phyloP scores from a whole-genome alignment of 2,113 vertebrate genomes.

The Todiramphus chloris region DNA sequence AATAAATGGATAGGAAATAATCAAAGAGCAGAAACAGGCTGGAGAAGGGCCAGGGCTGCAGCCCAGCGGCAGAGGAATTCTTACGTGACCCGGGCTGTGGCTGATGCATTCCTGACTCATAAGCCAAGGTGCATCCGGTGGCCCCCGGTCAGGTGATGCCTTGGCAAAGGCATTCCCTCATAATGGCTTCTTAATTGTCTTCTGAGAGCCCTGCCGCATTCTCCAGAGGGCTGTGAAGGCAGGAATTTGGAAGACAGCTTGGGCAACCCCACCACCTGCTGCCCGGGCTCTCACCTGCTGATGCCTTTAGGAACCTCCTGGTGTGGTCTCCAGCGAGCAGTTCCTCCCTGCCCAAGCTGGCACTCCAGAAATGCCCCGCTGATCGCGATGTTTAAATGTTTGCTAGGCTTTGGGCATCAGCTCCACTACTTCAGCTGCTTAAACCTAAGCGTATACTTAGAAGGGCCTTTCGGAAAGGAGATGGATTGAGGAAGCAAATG shows the following conservation, averaged over 20 bases:
- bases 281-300: not conserved
- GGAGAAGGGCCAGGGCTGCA: not conserved
- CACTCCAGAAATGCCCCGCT: accelerated
- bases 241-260: not conserved
- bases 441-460: not conserved
- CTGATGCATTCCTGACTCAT: not conserved
- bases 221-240: slow-evolving; percentile 19
- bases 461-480: not conserved
- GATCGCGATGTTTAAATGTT: accelerated
- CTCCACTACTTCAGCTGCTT: not conserved
- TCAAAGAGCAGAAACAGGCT: not conserved
- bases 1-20: not conserved
- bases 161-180: not conserved
- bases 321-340: not conserved
- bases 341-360: not conserved
- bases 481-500: not conserved
- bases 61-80: not conserved
- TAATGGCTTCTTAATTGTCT: slow-evolving; percentile 29
- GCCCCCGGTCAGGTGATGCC: not conserved
- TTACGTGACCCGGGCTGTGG: not conserved
- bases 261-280: not conserved
- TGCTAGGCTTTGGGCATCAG: not conserved
- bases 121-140: not conserved
- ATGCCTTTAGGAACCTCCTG: not conserved
- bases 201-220: not conserved